phyloP scores from a whole-genome alignment of 1,140 invertebrate genomes.

The Drosophila obscura region DNA sequence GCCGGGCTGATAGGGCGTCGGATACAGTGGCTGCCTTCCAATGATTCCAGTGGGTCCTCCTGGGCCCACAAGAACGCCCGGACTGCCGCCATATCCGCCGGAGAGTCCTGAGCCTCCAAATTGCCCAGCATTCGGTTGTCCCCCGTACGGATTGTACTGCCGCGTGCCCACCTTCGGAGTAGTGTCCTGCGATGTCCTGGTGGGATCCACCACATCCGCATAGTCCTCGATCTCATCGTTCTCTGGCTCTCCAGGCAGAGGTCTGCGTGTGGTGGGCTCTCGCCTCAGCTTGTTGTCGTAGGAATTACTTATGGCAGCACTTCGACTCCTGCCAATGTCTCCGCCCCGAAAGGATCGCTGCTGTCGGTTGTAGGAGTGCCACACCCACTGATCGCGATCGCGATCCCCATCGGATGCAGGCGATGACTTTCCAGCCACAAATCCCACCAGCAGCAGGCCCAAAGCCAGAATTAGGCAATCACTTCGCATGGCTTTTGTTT shows the following conservation, averaged over 20 bases:
- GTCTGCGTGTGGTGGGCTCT: slow-evolving; percentile 70
- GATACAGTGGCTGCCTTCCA: slow-evolving; percentile 72
- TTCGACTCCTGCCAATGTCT: slow-evolving; percentile 36
- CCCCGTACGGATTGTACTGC: slow-evolving; percentile 67
- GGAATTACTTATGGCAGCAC: slow-evolving; percentile 42
- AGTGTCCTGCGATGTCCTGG: slow-evolving; percentile 10
- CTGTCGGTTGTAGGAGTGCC: slow-evolving; percentile 46
- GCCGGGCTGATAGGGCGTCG: slow-evolving; percentile 52
- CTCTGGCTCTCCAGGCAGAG: slow-evolving; percentile 66
- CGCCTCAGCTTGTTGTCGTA: slow-evolving; percentile 56
- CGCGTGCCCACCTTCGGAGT: slow-evolving; percentile 64
- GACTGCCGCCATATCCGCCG: slow-evolving; percentile 58
- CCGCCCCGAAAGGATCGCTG: slow-evolving; percentile 59
- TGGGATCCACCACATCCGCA: slow-evolving; percentile 52
- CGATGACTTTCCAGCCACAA: slow-evolving; percentile 25
- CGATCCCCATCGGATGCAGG: slow-evolving; percentile 14
- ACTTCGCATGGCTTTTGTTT: slow-evolving; percentile 56
- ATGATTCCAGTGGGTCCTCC: slow-evolving; percentile 85
- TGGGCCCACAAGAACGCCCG: slow-evolving; percentile 86
- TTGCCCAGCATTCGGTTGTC: slow-evolving; percentile 53
- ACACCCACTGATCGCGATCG: slow-evolving; percentile 65
- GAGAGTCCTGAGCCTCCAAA: slow-evolving; percentile 43
- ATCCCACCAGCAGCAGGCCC: slow-evolving; percentile 33
- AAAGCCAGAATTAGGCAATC: slow-evolving; percentile 61
- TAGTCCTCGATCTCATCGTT: slow-evolving; percentile 82